Evolutionary conservation across 1,140 invertebrate species (phyloP), one percentile per base, ranked within the genome.

Genomic region (Zaprionus taronus): DNA sequence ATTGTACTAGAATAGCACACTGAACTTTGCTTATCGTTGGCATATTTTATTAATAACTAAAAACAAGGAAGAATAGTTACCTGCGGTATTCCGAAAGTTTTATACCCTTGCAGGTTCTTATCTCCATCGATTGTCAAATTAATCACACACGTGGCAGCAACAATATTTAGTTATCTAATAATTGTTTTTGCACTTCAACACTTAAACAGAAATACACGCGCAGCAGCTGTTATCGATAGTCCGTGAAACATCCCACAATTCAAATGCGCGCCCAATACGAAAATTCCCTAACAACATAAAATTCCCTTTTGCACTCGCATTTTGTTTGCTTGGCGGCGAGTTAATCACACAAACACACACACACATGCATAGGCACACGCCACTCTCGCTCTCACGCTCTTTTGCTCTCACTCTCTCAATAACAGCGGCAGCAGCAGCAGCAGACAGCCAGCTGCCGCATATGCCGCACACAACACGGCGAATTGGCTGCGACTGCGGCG

Each of bases 261-360:
- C 26, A 75, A 87, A 87, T 72, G 60, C 67, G 83, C 83, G 83
- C 84, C 53, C 9, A 67, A 17, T 14, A 22, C 5, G 79, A 83
- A 87, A 87, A 75, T 73, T 76, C 78, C 83, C 77, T 11, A 66
- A 63, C 55, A n/a, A 28, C 20, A 5, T 3, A 76, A 47, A 76
- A 72, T 76, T 76, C 73, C 73, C 73, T 17, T 55, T 76, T 76
- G 74, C 66, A 80, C 83, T 86, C 81, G 83, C 77, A 51, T 77
- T 69, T 64, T 49, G 53, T 49, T 28, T 28, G 20, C 55, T 57
- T 58, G 72, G 65, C 84, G 83, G 65, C 84, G 83, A 86, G 83
- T 83, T 47, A 38, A 7, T 51, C 44, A 15, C 62, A 55, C 44
- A 47, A 63, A 62, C 68, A 53, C 22, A 68, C 26, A 36, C 5